phyloP scores from a whole-genome alignment of 2,113 vertebrate genomes.

The Thinocorus orbignyianus region DNA sequence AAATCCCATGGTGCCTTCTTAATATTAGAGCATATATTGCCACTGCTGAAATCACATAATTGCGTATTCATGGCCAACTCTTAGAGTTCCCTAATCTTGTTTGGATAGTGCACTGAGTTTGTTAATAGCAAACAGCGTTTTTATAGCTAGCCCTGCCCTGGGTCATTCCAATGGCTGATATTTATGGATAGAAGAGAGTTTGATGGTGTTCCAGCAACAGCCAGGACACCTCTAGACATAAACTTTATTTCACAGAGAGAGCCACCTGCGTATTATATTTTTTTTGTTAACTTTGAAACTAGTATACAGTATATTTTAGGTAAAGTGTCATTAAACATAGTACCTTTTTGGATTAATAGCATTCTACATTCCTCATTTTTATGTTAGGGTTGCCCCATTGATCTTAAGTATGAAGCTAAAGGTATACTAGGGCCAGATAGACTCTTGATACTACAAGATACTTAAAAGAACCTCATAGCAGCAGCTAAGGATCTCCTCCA shows the following conservation, averaged over 20 bases:
- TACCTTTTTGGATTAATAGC: neutral
- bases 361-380: conserved; percentile 1
- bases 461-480: neutral
- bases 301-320: neutral
- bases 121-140: conserved; percentile 3
- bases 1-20: neutral
- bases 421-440: neutral
- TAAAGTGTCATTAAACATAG: neutral
- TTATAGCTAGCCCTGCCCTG: conserved; percentile 1
- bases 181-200: conserved; percentile 11
- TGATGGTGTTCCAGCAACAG: neutral
- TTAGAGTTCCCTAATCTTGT: conserved; percentile 8
- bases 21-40: neutral
- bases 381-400: neutral
- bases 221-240: conserved; percentile 5
- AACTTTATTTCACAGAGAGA: neutral
- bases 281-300: neutral
- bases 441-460: neutral
- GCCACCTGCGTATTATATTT: neutral
- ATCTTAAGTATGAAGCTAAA: conserved; percentile 1
- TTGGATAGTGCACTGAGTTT: neutral
- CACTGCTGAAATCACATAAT: neutral
- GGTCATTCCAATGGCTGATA: neutral
- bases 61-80: neutral
- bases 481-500: neutral